Conservation (phyloP, 2,888 invertebrate species). For the Eristalinus aeneus region DNA sequence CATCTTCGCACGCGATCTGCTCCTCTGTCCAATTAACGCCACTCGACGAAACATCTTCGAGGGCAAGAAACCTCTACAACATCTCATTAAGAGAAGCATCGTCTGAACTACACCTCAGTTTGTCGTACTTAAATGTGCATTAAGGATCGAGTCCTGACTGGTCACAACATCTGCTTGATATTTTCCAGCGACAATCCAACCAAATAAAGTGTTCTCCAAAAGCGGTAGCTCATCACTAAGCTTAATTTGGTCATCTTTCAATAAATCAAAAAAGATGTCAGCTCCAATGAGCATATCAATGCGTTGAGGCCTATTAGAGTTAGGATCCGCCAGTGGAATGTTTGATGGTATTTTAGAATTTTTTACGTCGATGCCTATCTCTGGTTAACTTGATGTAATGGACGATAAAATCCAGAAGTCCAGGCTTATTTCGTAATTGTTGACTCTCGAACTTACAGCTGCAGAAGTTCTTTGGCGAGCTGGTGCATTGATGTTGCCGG, state of each 20-base stretch:
- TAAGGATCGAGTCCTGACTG: neutral
- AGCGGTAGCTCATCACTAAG: neutral
- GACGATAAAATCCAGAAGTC: constrained; percentile 27
- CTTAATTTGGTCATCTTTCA: constrained; percentile 23
- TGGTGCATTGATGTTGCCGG: too few relatives aligned
- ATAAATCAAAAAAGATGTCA: constrained; percentile 23
- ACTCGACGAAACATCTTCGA: neutral
- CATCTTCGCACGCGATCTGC: neutral
- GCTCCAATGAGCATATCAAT: constrained; percentile 35
- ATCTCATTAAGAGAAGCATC: neutral
- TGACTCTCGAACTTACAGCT: constrained; percentile 13
- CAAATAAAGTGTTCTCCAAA: constrained; percentile 20
- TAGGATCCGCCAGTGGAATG: constrained; percentile 20
- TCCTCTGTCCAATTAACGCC: neutral
- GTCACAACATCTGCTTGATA: neutral
- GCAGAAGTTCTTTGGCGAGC: neutral
- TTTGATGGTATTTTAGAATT: constrained; percentile 24
- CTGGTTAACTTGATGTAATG: constrained; percentile 28
- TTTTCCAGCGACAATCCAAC: constrained; percentile 29
- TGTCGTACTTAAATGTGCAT: neutral
- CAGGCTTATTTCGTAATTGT: constrained; percentile 19
- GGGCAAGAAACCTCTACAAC: neutral
- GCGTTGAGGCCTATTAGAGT: constrained; percentile 28
- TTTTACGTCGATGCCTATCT: constrained; percentile 5
- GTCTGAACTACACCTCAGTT: neutral